phyloP scores from a whole-genome alignment of 2,888 invertebrate genomes.

The Agrotis clavis region DNA sequence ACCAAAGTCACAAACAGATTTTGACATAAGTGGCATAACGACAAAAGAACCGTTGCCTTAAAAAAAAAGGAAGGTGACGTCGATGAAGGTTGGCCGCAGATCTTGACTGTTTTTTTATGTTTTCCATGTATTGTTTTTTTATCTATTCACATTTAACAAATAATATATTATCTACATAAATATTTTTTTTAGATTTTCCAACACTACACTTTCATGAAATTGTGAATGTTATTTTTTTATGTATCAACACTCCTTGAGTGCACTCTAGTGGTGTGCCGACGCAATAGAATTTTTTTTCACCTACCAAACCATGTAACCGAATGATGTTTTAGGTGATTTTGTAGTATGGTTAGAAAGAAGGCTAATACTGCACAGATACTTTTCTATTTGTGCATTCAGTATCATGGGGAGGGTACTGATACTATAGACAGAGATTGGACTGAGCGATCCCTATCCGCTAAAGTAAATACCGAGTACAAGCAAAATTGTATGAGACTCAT shows the following conservation, averaged over 20 bases:
- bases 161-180: slow-evolving; percentile 14
- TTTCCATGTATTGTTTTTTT: slow-evolving; percentile 47
- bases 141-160: slow-evolving; percentile 21
- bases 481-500: no score
- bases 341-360: slow-evolving; percentile 28
- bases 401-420: no score
- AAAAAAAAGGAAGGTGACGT: neutral
- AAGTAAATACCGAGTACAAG: no score
- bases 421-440: no score
- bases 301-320: slow-evolving; percentile 33
- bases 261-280: slow-evolving; percentile 37
- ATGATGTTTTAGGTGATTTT: slow-evolving; percentile 48
- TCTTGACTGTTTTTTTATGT: slow-evolving; percentile 38
- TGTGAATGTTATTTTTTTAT: slow-evolving; percentile 47
- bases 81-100: slow-evolving; percentile 37
- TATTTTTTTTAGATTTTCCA: slow-evolving; percentile 44
- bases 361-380: slow-evolving; percentile 26
- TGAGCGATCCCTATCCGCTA: no score
- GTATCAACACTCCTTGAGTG: slow-evolving; percentile 38
- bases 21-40: neutral
- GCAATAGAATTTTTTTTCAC: slow-evolving; percentile 43
- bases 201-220: slow-evolving; percentile 50
- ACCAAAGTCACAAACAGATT: neutral
- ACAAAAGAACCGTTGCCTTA: neutral
- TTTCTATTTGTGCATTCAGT: neutral